These are phyloP conservation scores for Synodontis membranacea DNA, from an alignment of 2,113 vertebrate species.

Conservation along the genomic window DNA sequence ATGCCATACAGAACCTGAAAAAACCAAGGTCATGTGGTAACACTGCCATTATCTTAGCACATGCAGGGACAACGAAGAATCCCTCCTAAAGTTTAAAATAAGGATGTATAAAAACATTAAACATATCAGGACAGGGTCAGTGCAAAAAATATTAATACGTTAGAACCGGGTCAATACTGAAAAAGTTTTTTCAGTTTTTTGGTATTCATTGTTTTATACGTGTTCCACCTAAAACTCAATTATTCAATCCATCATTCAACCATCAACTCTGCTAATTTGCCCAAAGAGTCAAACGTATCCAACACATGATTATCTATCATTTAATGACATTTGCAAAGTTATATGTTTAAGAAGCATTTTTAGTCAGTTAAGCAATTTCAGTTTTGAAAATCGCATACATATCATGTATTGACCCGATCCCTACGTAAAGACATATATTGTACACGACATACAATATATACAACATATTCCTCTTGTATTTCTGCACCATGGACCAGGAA, in stretches of 20 bases:
- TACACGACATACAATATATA: constrained; percentile 38
- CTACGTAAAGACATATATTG: not conserved
- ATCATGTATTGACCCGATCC: constrained; percentile 15
- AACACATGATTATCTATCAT: not conserved
- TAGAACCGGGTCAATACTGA: not conserved
- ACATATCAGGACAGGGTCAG: not conserved
- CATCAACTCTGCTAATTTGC: not conserved
- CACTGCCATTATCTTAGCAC: not conserved
- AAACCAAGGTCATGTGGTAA: constrained; percentile 5
- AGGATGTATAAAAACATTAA: not conserved
- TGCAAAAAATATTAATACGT: not conserved
- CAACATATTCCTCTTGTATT: constrained; percentile 67
- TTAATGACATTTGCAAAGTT: not conserved
- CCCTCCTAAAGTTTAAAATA: constrained; percentile 15
- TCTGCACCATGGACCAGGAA: constrained; percentile 62
- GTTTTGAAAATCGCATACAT: not conserved
- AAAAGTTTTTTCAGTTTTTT: not conserved
- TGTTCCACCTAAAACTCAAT: not conserved
- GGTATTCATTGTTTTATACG: not conserved
- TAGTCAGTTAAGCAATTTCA: not conserved
- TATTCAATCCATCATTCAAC: not conserved
- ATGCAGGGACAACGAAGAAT: constrained; percentile 23
- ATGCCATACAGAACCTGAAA: not conserved
- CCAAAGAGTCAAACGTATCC: not conserved
- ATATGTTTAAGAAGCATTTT: not conserved